Conservation (phyloP, 1,140 invertebrate species). For the Polypedilum vanderplanki region DNA sequence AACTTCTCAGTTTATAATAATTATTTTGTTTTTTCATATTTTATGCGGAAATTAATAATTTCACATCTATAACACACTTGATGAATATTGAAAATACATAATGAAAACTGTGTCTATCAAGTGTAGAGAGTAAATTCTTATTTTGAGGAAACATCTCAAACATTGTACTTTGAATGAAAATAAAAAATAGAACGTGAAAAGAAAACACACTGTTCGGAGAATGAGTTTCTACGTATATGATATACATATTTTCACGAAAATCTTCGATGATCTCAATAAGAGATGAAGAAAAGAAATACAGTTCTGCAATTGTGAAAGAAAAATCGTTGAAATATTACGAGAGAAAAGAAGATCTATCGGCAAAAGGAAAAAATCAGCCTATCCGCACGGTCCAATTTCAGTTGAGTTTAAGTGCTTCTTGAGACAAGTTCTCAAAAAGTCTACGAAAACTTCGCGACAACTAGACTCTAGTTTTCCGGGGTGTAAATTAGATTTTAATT, state of each 20-base stretch:
- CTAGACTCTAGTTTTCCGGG: background rate
- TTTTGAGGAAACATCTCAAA: too few relatives aligned
- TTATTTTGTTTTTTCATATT: too few relatives aligned
- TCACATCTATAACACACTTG: too few relatives aligned
- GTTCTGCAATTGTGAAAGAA: background rate
- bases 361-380: constrained; percentile 14
- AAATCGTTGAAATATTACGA: background rate
- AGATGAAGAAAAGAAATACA: background rate
- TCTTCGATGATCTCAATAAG: background rate
- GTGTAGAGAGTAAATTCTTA: too few relatives aligned
- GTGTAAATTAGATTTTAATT: background rate
- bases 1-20: too few relatives aligned
- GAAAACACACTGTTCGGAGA: too few relatives aligned
- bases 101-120: too few relatives aligned
- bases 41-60: too few relatives aligned
- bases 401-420: constrained; percentile 29
- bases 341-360: background rate
- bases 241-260: background rate
- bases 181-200: too few relatives aligned
- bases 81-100: too few relatives aligned
- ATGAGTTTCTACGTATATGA: background rate
- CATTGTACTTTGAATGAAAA: too few relatives aligned
- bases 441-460: background rate
- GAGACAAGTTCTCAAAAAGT: constrained; percentile 25
- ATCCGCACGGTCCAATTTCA: background rate